Base-by-base conservation (phyloP, 1,140 invertebrate species). In the Planococcus citri region DNA sequence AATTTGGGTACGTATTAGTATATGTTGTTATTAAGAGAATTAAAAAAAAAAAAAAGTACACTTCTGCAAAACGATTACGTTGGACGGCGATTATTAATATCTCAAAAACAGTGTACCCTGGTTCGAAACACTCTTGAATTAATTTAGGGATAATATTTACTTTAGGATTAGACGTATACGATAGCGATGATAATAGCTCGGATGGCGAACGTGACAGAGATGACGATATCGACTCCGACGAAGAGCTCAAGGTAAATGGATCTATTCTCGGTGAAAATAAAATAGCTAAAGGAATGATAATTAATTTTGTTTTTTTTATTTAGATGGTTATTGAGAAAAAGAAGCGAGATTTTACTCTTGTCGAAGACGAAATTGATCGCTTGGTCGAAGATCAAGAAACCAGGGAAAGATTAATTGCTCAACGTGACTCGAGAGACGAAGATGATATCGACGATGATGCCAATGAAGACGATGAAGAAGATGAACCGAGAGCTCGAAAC, bases 121-220 rank as follows among this genome's bases (percentile, higher is more conserved):
- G 41, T 51, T 4, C 29, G 2, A 51, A 17, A 51, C 17, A 51
- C 17, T n/a, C 2, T 51, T 51, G n/a, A 20, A 51, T 51, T 51
- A 51, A 51, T 51, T 51, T 51, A 51, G 41, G 41, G 41, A 4
- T 51, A 51, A 51, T 51, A 51, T 51, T 51, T 51, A 51, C 41
- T 51, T 20, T 51, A 51, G 41, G 41, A n/a, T 51, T 51, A 51
- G 41, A 51, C 41, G 41, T 51, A 20, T 51, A 51, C n/a, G 41
- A 51, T 51, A 51, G 41, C 41, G 41, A 51, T 2, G 41, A 51
- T 51, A 51, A 51, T 20, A 51, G 41, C 17, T 51, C 41, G 10
- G 41, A 51, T 51, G 41, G 41, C 17, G 41, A 51, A 51, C 41
- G 17, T n/a, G 41, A 51, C 17, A 51, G n/a, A 14, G 41, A 51